Evolutionary conservation across 2,888 invertebrate species (phyloP).

Genomic region (Pelosia muscerda): DNA sequence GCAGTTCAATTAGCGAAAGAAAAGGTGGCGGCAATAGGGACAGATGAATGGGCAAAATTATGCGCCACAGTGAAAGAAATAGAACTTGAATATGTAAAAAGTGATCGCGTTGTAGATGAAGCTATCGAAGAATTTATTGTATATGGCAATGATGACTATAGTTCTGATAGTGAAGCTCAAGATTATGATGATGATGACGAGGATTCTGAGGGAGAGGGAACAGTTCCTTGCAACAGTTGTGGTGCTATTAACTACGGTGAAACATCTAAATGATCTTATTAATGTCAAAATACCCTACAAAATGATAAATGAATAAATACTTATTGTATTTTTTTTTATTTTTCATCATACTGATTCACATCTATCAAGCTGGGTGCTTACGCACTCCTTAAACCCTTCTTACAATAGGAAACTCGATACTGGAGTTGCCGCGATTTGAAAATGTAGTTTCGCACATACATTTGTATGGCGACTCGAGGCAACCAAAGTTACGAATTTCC

Average conservation of each 20-base stretch:
- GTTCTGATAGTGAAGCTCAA: not conserved
- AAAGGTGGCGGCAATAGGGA: not conserved
- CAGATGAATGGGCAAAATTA: not conserved
- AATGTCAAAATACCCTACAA: not conserved
- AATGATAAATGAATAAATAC: not conserved
- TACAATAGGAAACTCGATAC: too few relatives aligned
- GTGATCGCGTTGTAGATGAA: not conserved
- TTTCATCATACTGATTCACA: too few relatives aligned
- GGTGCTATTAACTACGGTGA: not conserved
- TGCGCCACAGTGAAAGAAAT: not conserved
- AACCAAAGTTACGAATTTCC: too few relatives aligned
- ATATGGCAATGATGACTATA: not conserved
- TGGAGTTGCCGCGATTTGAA: too few relatives aligned
- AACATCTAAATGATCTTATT: not conserved
- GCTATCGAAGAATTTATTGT: not conserved
- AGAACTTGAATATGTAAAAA: not conserved
- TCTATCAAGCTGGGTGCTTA: too few relatives aligned
- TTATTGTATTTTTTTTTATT: not conserved
- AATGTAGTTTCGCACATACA: too few relatives aligned
- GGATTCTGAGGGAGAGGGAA: not conserved
- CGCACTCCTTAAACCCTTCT: too few relatives aligned
- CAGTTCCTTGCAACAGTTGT: not conserved
- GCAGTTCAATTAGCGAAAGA: not conserved
- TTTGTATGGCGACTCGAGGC: too few relatives aligned
- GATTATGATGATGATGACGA: not conserved